These are phyloP conservation scores for Lophius piscatorius DNA, from an alignment of 2,113 vertebrate genomes.

Conservation along the genomic window DNA sequence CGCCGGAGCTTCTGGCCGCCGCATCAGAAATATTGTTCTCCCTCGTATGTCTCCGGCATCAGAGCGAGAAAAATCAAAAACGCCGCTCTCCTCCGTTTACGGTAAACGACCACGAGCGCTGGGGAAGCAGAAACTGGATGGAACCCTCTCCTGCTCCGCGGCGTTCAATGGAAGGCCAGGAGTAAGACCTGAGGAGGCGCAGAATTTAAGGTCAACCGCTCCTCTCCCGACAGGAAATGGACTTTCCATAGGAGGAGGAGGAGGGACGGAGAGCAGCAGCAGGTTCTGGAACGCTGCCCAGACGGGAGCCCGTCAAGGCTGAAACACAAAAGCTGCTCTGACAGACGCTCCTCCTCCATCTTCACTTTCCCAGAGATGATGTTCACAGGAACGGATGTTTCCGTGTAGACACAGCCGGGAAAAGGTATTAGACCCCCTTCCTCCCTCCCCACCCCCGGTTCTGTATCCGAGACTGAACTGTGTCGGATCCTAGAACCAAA, in stretches of 20 bases:
- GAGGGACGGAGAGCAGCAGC: constrained; percentile 27
- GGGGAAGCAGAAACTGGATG: constrained; percentile 1
- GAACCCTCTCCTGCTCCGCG: too few relatives aligned
- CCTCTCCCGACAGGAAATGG: constrained; percentile 24
- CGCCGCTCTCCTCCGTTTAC: too few relatives aligned
- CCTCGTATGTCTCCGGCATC: too few relatives aligned
- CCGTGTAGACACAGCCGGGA: constrained; percentile 15
- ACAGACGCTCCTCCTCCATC: constrained; percentile 15
- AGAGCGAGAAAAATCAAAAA: too few relatives aligned
- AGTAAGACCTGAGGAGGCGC: constrained; percentile 2
- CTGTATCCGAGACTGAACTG: too few relatives aligned
- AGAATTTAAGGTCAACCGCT: constrained; percentile 9
- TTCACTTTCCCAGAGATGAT: constrained; percentile 37
- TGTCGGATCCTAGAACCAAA: too few relatives aligned
- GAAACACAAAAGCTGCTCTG: constrained; percentile 43
- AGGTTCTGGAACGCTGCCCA: constrained; percentile 52
- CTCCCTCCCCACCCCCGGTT: too few relatives aligned
- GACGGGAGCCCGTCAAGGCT: constrained; percentile 37
- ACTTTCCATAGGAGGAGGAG: constrained; percentile 32
- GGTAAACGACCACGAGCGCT: constrained; percentile 1
- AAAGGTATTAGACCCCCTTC: too few relatives aligned
- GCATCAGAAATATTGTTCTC: too few relatives aligned
- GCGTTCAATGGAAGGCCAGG: neutral
- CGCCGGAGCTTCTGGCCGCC: constrained; percentile 7
- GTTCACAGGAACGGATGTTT: constrained; percentile 29